Conservation (phyloP, 2,797 vertebrate genomes). For the Muscicapa comitata region DNA sequence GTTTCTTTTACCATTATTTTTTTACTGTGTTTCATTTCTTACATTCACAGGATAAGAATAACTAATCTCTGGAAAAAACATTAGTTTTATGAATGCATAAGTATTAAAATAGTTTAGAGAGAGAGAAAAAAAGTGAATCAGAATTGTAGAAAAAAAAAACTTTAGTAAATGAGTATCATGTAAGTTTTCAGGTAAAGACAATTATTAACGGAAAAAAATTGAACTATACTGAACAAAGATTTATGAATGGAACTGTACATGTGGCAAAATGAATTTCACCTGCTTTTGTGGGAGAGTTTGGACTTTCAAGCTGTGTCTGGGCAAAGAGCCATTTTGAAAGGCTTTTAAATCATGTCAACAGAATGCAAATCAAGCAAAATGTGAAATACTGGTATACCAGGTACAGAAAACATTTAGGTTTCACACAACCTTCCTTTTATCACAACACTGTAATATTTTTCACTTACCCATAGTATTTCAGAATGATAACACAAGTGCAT, state of each 20-base stretch:
- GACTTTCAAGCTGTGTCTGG: slow-evolving; percentile 3
- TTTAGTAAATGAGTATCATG: neutral
- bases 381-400: neutral
- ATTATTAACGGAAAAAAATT: neutral
- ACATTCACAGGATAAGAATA: neutral
- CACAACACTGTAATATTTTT: neutral
- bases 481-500: neutral
- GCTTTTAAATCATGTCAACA: neutral
- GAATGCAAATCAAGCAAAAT: slow-evolving; percentile 2
- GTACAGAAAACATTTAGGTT: neutral
- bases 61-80: neutral
- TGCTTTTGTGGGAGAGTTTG: slow-evolving; percentile 15
- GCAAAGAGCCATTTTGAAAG: neutral
- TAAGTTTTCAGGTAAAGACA: neutral
- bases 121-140: neutral
- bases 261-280: slow-evolving; percentile 8
- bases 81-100: neutral
- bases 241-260: slow-evolving; percentile 21
- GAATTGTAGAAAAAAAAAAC: neutral
- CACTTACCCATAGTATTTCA: neutral
- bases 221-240: neutral
- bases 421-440: neutral
- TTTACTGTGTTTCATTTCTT: neutral
- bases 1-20: neutral
- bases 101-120: neutral